Base-by-base conservation (phyloP, 1,140 invertebrate species). In the Microplitis mediator region DNA sequence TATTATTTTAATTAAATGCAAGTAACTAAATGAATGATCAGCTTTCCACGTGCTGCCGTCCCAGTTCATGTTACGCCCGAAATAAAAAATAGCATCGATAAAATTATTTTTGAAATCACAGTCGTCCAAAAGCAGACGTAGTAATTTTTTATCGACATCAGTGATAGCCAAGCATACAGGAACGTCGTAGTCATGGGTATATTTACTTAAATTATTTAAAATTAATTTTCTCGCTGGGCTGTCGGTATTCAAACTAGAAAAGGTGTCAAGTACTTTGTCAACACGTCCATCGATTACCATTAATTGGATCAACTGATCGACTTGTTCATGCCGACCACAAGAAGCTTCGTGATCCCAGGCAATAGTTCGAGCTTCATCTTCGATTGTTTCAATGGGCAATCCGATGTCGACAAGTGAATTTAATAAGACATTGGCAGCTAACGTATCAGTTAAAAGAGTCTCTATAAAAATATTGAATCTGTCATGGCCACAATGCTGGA, bases 81-180 rank as follows among this genome's bases (percentile, higher is more conserved):
- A 87, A 78, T 90, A 89, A 66, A 89, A 82, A 56, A 91, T 80
- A 75, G 87, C 87, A 78, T 89, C 89, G n/a, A 88, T 76, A 45
- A 91, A 84, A 65, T 85, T 79, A 54, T 82, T 79, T 64, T 87
- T 86, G 78, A 92, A 86, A 64, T 85, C 76, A 34, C 88, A 81
- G 56, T 84, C 80, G 36, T 80, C 73, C 77, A 88, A 88, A 32
- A 90, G 75, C 71, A 82, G 78, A 13, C 80, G 73, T 69, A 89
- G 72, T 54, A 87, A 77, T 76, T 84, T 78, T 64, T 77, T 76
- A 54, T 89, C 81, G n/a, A 88, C 73, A 65, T 88, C 78, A 65
- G 62, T 88, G 80, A 76, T 88, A 64, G 72, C 66, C 69, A 73
- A 79, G 79, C 90, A 90, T 89, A 85, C 88, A 84, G 52, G 67